A percentile compares a stretch with the other conserved stretches of the same genome.
These are phyloP conservation scores for Cheilosia grossa DNA, from an alignment of 2,888 invertebrate species.

Conservation along the genomic window DNA sequence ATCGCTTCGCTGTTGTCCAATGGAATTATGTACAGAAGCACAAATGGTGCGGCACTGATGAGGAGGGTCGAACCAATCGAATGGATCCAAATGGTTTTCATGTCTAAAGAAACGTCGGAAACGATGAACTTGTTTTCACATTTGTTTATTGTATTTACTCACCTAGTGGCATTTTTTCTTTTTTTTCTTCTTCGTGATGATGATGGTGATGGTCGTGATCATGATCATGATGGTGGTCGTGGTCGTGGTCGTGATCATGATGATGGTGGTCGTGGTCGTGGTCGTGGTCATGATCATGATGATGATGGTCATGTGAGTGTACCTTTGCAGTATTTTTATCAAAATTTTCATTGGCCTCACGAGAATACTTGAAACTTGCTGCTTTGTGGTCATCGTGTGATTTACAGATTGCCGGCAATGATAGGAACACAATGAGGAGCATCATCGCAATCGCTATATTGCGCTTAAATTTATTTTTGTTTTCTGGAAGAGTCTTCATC, in stretches of 20 bases:
- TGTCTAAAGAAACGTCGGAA: constrained; percentile 76
- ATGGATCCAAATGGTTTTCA: constrained; percentile 87
- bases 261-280: constrained; percentile 69
- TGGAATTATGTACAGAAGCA: constrained; percentile 96
- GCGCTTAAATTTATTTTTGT: constrained; percentile 54
- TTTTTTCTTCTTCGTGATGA: constrained; percentile 48
- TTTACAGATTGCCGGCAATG: constrained; percentile 81
- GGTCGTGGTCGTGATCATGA: constrained; percentile 36
- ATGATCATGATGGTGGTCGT: constrained; percentile 73
- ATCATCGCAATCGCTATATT: constrained; percentile 78
- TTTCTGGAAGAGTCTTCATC: not conserved
- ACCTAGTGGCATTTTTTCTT: constrained; percentile 77
- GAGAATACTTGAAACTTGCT: constrained; percentile 93
- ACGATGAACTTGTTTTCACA: not conserved
- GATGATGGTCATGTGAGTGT: constrained; percentile 56
- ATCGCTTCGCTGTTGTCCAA: constrained; percentile 93
- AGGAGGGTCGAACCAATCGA: constrained; percentile 95
- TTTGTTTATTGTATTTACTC: constrained; percentile 29
- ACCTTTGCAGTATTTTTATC: constrained; percentile 72
- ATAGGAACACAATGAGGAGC: constrained; percentile 79
- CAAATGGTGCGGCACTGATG: constrained; percentile 97
- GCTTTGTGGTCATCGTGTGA: constrained; percentile 85
- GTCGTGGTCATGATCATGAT: constrained; percentile 11
- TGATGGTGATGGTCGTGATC: constrained; percentile 77
- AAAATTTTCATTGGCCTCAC: constrained; percentile 86